Conservation (phyloP, 2,888 invertebrate species). For the Lasioglossum villosulum region DNA sequence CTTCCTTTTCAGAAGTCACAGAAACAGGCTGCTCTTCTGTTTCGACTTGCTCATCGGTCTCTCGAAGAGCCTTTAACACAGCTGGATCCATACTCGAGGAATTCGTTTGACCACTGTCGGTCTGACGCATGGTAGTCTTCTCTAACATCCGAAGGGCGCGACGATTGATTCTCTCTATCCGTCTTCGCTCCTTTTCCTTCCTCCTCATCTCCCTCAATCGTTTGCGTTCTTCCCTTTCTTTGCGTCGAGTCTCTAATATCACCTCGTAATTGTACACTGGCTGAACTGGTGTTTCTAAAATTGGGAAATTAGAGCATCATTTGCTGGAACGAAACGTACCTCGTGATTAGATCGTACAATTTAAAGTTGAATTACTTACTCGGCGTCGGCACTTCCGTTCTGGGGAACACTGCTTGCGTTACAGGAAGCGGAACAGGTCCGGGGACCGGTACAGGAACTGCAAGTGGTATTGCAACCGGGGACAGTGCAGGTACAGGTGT, state of each 20-base stretch:
- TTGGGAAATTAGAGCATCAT: background rate
- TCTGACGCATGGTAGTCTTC: slow-evolving; percentile 59
- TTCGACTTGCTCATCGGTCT: slow-evolving; percentile 59
- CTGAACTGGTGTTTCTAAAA: slow-evolving; percentile 70
- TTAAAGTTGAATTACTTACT: slow-evolving; percentile 48
- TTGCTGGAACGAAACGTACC: background rate
- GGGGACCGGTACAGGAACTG: slow-evolving; percentile 72
- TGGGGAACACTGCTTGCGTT: slow-evolving; percentile 47
- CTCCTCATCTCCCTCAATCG: slow-evolving; percentile 76
- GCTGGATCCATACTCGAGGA: slow-evolving; percentile 63
- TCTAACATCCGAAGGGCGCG: slow-evolving; percentile 71
- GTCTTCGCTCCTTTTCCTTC: slow-evolving; percentile 79
- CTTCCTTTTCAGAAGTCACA: slow-evolving; percentile 46
- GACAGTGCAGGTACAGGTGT: slow-evolving; percentile 60
- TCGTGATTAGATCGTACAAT: background rate
- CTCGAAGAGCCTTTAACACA: slow-evolving; percentile 65
- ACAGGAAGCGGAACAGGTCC: slow-evolving; percentile 62
- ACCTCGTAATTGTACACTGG: slow-evolving; percentile 83
- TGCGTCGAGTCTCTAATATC: slow-evolving; percentile 80
- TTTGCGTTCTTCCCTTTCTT: slow-evolving; percentile 81
- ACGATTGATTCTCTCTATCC: slow-evolving; percentile 78
- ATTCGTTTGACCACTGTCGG: slow-evolving; percentile 42
- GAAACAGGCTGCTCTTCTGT: slow-evolving; percentile 45
- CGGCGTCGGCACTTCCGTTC: slow-evolving; percentile 48
- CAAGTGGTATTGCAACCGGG: slow-evolving; percentile 63